Percentiles rank a stretch among this genome's conserved stretches.
Evolutionary conservation across 2,888 invertebrate species (phyloP).

Genomic region (Scrobipalpa atriplicella): DNA sequence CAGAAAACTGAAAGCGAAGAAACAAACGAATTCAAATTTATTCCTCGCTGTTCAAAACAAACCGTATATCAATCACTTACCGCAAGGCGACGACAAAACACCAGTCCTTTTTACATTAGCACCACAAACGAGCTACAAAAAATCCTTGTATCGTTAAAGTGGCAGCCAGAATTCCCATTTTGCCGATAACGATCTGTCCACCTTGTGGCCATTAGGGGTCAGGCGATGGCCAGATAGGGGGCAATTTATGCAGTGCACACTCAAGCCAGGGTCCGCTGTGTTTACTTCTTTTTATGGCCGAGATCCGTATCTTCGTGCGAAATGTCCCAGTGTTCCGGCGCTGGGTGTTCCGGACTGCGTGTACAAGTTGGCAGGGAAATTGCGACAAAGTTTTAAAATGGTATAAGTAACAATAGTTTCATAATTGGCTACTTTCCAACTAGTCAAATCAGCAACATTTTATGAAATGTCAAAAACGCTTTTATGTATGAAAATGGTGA

Average conservation of each 20-base stretch:
- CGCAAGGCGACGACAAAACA: conserved; percentile 35
- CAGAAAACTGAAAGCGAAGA: background rate
- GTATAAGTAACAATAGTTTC: background rate
- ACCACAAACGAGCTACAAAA: conserved; percentile 66
- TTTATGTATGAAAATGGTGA: too few species aligned
- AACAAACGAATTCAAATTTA: background rate
- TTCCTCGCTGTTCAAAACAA: background rate
- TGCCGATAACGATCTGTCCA: conserved; percentile 76
- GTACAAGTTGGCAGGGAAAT: background rate
- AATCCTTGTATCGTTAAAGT: conserved; percentile 73
- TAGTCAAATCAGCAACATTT: too few species aligned
- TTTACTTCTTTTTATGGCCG: conserved; percentile 68
- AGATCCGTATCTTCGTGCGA: conserved; percentile 68
- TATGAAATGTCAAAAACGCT: too few species aligned
- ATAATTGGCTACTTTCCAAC: too few species aligned
- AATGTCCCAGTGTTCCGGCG: conserved; percentile 47
- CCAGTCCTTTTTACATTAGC: conserved; percentile 49
- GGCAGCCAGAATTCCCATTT: conserved; percentile 69
- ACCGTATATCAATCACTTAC: conserved; percentile 46
- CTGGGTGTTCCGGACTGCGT: background rate
- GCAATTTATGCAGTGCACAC: conserved; percentile 77
- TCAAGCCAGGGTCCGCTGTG: conserved; percentile 58
- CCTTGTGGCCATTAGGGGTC: conserved; percentile 76
- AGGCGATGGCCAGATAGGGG: conserved; percentile 74
- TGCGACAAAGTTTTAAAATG: background rate